Percentiles rank a stretch among this genome's conserved stretches.
Evolutionary conservation across 1,140 invertebrate genomes (phyloP).

Genomic region (Galleria mellonella): DNA sequence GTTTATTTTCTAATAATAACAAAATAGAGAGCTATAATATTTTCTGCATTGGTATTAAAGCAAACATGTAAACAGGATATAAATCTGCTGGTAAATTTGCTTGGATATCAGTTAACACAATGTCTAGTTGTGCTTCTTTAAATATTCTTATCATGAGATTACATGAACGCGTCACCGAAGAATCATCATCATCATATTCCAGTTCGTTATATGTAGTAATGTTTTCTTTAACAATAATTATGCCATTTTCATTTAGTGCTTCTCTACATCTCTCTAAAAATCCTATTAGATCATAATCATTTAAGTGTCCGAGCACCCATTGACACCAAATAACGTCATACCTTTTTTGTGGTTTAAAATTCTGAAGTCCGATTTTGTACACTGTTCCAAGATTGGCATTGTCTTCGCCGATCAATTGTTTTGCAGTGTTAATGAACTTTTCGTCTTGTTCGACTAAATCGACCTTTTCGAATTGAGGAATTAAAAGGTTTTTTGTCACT

Average conservation of each 20-base stretch:
- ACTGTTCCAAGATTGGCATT: conserved; percentile 75
- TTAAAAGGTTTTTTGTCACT: conserved; percentile 91
- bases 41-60: conserved; percentile 77
- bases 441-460: conserved; percentile 96
- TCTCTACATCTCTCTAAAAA: conserved; percentile 88
- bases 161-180: conserved; percentile 89
- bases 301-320: conserved; percentile 96
- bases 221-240: conserved; percentile 97
- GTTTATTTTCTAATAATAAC: too few species aligned
- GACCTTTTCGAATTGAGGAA: conserved; percentile 88
- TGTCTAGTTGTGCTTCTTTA: conserved; percentile 80
- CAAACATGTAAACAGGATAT: conserved; percentile 95
- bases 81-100: conserved; percentile 91
- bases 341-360: conserved; percentile 81
- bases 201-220: conserved; percentile 80
- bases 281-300: conserved; percentile 88
- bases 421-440: conserved; percentile 65
- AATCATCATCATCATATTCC: conserved; percentile 92
- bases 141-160: conserved; percentile 78
- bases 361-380: conserved; percentile 82
- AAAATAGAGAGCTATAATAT: not conserved
- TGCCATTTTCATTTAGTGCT: conserved; percentile 81
- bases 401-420: conserved; percentile 35
- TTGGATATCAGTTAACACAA: conserved; percentile 86
- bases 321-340: conserved; percentile 99